Evolutionary conservation across 2,113 vertebrate genomes (phyloP).

Genomic region (Rhinopithecus roxellana): DNA sequence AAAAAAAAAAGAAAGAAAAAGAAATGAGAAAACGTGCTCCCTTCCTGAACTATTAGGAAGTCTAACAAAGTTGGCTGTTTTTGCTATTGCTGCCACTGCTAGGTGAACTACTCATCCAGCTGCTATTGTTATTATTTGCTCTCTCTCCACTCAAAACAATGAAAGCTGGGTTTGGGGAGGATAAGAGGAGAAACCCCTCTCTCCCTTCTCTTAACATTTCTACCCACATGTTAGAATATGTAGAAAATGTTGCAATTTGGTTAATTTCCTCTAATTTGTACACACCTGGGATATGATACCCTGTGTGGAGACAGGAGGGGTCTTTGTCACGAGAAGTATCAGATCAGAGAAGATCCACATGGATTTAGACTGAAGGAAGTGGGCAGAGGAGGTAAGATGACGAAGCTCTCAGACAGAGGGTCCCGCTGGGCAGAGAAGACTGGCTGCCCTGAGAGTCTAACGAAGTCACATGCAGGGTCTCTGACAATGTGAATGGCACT

Average conservation of each 20-base stretch:
- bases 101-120: neutral
- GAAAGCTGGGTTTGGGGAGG: neutral
- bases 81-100: neutral
- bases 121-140: no score
- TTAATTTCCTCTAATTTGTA: neutral
- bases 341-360: neutral
- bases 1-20: no score
- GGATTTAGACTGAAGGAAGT: neutral
- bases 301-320: neutral
- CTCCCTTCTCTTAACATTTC: neutral
- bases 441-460: neutral
- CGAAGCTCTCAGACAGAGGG: fast-evolving
- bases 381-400: neutral
- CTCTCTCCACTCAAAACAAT: neutral
- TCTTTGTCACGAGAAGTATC: neutral
- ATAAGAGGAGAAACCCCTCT: neutral
- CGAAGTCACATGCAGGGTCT: neutral
- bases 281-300: neutral
- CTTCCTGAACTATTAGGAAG: neutral
- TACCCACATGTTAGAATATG: neutral
- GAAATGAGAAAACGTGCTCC: neutral
- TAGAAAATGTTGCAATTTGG: neutral
- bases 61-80: neutral
- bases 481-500: neutral
- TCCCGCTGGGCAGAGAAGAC: neutral